These are phyloP conservation scores for Parthenolecanium corni DNA, from an alignment of 2,888 invertebrate genomes.

Conservation along the genomic window DNA sequence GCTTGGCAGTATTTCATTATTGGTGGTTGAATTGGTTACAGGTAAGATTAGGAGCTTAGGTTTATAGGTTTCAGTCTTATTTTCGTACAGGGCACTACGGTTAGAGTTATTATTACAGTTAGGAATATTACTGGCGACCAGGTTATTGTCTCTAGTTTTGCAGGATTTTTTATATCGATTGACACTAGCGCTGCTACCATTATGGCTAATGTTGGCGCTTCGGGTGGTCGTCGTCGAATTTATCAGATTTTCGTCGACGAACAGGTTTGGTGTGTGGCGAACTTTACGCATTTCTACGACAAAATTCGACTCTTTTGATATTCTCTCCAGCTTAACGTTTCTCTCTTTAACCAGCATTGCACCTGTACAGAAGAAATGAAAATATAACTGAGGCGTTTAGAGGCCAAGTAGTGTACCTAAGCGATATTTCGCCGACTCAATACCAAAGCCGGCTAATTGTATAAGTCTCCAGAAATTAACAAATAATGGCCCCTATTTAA, in stretches of 20 bases:
- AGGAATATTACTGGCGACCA: background rate
- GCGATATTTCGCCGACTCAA: too few relatives aligned
- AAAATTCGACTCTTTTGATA: conserved; percentile 5
- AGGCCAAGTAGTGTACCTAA: too few relatives aligned
- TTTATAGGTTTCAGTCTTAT: conserved; percentile 13
- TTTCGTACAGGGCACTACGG: background rate
- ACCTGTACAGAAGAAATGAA: too few relatives aligned
- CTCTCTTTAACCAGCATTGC: conserved; percentile 14
- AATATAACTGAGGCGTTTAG: too few relatives aligned
- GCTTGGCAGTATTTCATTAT: background rate
- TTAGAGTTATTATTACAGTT: background rate
- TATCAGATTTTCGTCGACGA: background rate
- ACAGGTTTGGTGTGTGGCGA: background rate
- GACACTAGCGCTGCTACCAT: background rate
- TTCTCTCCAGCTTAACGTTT: conserved; percentile 7
- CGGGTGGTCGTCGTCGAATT: background rate
- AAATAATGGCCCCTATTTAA: too few relatives aligned
- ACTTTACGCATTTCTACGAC: conserved; percentile 22
- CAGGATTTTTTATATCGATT: background rate
- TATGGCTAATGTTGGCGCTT: too few relatives aligned
- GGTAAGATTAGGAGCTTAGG: too few relatives aligned
- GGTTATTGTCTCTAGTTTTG: conserved; percentile 3
- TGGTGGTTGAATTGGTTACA: too few relatives aligned
- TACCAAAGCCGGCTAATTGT: too few relatives aligned
- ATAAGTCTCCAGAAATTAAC: too few relatives aligned